Evolutionary conservation across 2,797 vertebrate genomes (phyloP).

Genomic region (Percopsis omiscomaycus): DNA sequence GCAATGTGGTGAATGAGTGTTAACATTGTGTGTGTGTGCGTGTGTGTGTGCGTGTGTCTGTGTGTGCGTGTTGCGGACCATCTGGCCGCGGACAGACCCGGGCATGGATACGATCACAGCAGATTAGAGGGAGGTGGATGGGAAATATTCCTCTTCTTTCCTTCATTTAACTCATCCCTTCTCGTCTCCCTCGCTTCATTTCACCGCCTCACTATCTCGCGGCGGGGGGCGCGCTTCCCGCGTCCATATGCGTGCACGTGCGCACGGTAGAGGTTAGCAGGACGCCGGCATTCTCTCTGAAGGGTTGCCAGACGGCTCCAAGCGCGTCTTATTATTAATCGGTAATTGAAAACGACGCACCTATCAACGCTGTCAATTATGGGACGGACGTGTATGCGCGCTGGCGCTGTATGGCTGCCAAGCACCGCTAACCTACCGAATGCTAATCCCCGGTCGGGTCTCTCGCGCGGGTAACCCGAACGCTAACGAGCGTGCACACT

Average conservation of each 20-base stretch:
- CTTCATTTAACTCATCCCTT: constrained; percentile 73
- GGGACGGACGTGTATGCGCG: constrained; percentile 47
- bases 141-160: constrained; percentile 70
- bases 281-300: not conserved
- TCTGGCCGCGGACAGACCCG: constrained; percentile 63
- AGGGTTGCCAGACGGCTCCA: not conserved
- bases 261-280: not conserved
- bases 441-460: constrained; percentile 59
- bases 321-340: constrained; percentile 39
- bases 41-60: constrained; percentile 12
- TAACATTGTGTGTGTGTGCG: constrained; percentile 25
- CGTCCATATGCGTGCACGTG: not conserved
- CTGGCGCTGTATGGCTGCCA: constrained; percentile 28
- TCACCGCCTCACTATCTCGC: constrained; percentile 62
- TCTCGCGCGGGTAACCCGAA: constrained; percentile 39
- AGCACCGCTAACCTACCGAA: constrained; percentile 57
- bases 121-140: constrained; percentile 72
- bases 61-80: constrained; percentile 46
- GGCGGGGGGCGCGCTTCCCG: constrained; percentile 5
- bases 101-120: constrained; percentile 65
- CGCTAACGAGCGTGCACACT: constrained; percentile 61
- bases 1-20: constrained; percentile 25
- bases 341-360: constrained; percentile 68
- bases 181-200: constrained; percentile 70
- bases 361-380: constrained; percentile 29